These are phyloP conservation scores for Zaprionus ornatus DNA, from an alignment of 1,140 invertebrate species.

Conservation along the genomic window DNA sequence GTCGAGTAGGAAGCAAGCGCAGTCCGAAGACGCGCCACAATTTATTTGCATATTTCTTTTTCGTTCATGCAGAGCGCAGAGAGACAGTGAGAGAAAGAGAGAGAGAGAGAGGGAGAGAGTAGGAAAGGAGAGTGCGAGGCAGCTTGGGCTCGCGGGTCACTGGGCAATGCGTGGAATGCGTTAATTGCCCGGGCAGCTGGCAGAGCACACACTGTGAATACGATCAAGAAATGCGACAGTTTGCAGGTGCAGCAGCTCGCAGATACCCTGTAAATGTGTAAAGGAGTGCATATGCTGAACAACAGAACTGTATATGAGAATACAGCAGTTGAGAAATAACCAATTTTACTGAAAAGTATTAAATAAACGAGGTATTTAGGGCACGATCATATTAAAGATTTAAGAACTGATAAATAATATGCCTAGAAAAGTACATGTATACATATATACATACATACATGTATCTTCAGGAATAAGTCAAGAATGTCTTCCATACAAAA, in stretches of 20 bases:
- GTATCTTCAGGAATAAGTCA: no score
- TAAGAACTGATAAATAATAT: background rate
- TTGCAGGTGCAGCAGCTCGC: background rate
- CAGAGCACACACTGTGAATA: conserved; percentile 39
- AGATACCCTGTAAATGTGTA: background rate
- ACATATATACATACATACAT: no score
- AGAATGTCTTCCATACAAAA: no score
- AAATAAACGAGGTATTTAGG: background rate
- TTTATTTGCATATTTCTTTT: conserved; percentile 64
- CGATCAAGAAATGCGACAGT: conserved; percentile 21
- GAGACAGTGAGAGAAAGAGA: background rate
- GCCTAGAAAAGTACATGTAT: no score
- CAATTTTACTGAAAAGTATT: background rate
- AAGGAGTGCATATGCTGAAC: background rate
- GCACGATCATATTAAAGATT: no score
- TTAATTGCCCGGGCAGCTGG: conserved; percentile 69
- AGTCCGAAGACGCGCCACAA: conserved; percentile 25
- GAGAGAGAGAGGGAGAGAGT: background rate
- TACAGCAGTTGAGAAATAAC: background rate
- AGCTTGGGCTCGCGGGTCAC: conserved; percentile 17
- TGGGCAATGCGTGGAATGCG: conserved; percentile 63
- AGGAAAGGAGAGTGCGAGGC: background rate
- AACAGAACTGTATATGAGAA: background rate
- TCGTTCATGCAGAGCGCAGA: background rate
- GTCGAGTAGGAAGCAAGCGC: conserved; percentile 38